Percentiles rank a stretch among this genome's conserved stretches.
These are phyloP conservation scores for Drosophila koepferae DNA, from an alignment of 2,888 invertebrate genomes.

Conservation along the genomic window DNA sequence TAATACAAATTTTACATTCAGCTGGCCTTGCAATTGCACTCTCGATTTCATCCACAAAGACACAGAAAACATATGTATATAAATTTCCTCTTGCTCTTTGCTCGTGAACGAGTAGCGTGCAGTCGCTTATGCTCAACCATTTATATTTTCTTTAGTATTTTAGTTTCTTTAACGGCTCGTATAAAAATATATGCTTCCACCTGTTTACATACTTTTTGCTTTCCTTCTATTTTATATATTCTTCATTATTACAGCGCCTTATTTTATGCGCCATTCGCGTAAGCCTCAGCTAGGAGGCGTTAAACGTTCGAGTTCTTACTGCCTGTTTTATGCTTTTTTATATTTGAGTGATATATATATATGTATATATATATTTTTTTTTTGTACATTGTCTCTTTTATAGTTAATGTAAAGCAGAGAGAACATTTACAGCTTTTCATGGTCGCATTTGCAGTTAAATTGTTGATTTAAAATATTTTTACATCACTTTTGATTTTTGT, in stretches of 20 bases:
- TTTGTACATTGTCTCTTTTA: slow-evolving; percentile 35
- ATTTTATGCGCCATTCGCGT: slow-evolving; percentile 45
- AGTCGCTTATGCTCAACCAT: not conserved
- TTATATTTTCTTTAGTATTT: slow-evolving; percentile 39
- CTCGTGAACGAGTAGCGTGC: not conserved
- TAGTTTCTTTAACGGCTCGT: slow-evolving; percentile 37
- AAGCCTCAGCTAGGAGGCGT: slow-evolving; percentile 27
- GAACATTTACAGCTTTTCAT: slow-evolving; percentile 15
- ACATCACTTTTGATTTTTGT: not conserved
- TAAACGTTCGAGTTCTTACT: slow-evolving; percentile 12
- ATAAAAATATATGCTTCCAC: slow-evolving; percentile 46
- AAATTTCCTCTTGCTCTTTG: not conserved
- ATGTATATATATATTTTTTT: not conserved
- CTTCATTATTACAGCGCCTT: slow-evolving; percentile 47
- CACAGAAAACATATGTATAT: too few relatives aligned
- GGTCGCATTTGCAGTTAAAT: slow-evolving; percentile 29
- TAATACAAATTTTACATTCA: too few relatives aligned
- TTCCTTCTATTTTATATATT: slow-evolving; percentile 27
- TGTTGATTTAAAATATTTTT: slow-evolving; percentile 14
- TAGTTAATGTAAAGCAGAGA: slow-evolving; percentile 29
- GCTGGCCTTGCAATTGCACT: too few relatives aligned
- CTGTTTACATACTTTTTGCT: slow-evolving; percentile 41
- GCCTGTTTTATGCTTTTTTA: slow-evolving; percentile 25
- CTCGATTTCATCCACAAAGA: too few relatives aligned
- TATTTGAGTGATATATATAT: slow-evolving; percentile 40